Percentiles rank a stretch among this genome's conserved stretches.
Conservation (phyloP, 2,888 invertebrate species). For the Aphodius granarius region DNA sequence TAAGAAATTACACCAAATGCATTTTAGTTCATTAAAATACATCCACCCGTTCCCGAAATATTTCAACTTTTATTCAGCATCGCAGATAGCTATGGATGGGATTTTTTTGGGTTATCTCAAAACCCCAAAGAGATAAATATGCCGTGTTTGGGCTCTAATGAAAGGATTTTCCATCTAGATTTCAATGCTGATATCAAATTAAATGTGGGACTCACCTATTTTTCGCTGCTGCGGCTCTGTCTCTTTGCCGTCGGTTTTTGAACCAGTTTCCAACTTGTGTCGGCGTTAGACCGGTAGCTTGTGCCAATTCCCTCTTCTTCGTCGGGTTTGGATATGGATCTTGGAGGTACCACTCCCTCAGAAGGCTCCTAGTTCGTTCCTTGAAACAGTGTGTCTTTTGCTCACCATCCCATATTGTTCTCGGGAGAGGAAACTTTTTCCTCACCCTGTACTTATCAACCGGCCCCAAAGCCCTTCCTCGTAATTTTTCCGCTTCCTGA, state of each 20-base stretch:
- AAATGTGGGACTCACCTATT: constrained; percentile 73
- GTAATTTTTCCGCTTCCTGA: constrained; percentile 87
- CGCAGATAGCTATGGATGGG: neutral
- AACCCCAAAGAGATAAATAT: neutral
- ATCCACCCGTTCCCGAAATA: neutral
- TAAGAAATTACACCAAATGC: neutral
- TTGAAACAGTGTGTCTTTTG: constrained; percentile 97
- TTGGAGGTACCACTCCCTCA: constrained; percentile 98
- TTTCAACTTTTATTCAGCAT: neutral
- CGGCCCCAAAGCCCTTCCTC: constrained; percentile 88
- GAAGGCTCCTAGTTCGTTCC: constrained; percentile 89
- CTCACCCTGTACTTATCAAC: constrained; percentile 92
- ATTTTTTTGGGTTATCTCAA: neutral
- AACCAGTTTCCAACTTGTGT: constrained; percentile 96
- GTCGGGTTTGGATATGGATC: constrained; percentile 96
- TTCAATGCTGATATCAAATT: neutral
- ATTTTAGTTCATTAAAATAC: neutral
- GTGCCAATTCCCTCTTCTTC: constrained; percentile 88
- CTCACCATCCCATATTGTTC: constrained; percentile 95
- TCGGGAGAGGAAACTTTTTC: constrained; percentile 90
- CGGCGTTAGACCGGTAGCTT: constrained; percentile 87
- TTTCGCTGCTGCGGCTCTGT: constrained; percentile 91
- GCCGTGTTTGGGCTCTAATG: neutral
- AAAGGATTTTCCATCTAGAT: neutral
- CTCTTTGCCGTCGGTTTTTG: constrained; percentile 85